Conservation (phyloP, 2,113 vertebrate genomes). For the Ctenodactylus gundi region DNA sequence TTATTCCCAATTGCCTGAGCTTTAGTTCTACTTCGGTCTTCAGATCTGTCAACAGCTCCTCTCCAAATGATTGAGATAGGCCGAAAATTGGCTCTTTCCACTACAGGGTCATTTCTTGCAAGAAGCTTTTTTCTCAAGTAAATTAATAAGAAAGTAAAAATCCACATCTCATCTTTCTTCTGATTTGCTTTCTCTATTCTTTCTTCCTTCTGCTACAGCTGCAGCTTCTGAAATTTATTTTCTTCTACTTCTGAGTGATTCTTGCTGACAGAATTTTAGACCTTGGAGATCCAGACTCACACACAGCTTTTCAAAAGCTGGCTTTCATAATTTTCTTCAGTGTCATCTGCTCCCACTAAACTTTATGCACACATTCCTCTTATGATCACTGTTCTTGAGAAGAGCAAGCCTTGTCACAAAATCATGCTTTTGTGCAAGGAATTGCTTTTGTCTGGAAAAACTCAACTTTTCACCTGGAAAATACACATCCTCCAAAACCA, state of each 20-base stretch:
- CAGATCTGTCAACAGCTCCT: not conserved
- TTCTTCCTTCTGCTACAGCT: not conserved
- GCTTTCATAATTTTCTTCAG: not conserved
- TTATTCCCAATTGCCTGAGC: not conserved
- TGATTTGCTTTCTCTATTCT: not conserved
- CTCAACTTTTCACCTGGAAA: not conserved
- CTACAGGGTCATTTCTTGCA: fast-evolving
- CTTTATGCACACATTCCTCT: not conserved
- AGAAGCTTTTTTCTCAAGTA: not conserved
- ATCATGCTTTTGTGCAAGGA: not conserved
- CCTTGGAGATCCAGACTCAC: not conserved
- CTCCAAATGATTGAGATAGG: not conserved
- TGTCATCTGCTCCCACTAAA: not conserved
- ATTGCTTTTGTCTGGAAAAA: not conserved
- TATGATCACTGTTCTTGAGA: too few species aligned
- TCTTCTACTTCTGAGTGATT: not conserved
- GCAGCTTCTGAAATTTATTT: not conserved
- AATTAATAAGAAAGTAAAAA: not conserved
- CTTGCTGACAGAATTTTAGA: not conserved
- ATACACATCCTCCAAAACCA: not conserved
- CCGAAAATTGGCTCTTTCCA: not conserved
- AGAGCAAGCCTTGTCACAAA: not conserved
- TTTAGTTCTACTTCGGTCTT: not conserved
- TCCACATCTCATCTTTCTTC: not conserved
- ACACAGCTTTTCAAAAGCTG: not conserved